phyloP scores from a whole-genome alignment of 2,113 vertebrate species.

The Prietella phreatophila region DNA sequence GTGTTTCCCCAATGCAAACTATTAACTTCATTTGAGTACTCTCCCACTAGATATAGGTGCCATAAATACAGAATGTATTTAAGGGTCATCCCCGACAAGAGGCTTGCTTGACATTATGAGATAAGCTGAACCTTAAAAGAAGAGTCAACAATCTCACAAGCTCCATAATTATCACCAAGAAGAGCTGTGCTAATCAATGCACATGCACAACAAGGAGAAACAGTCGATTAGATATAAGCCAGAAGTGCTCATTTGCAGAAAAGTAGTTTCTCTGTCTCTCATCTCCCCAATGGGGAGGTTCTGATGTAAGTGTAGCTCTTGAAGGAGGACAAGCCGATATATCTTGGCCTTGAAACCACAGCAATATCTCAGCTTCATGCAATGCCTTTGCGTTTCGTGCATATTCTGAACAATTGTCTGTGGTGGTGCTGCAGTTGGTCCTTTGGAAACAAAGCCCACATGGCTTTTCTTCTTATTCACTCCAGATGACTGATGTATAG shows the following conservation, averaged over 20 bases:
- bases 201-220: constrained; percentile 11
- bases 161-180: constrained; percentile 34
- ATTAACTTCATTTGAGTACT: not conserved
- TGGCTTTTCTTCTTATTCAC: constrained; percentile 66
- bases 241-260: constrained; percentile 17
- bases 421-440: constrained; percentile 54
- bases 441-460: constrained; percentile 61
- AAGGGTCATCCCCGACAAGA: constrained; percentile 25
- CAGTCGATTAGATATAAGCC: constrained; percentile 10
- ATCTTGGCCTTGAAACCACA: constrained; percentile 65
- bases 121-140: constrained; percentile 18
- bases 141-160: constrained; percentile 21
- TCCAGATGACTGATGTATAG: constrained; percentile 72
- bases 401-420: constrained; percentile 56
- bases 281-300: constrained; percentile 2
- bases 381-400: constrained; percentile 40
- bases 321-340: constrained; percentile 64
- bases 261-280: not conserved
- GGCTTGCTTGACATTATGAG: constrained; percentile 24
- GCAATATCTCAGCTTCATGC: constrained; percentile 64
- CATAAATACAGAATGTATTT: constrained; percentile 38
- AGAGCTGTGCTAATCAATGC: constrained; percentile 31
- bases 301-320: constrained; percentile 69
- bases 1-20: constrained; percentile 1
- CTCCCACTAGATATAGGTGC: constrained; percentile 15